Base-by-base conservation (phyloP, 2,888 invertebrate genomes). In the Tigriopus californicus region DNA sequence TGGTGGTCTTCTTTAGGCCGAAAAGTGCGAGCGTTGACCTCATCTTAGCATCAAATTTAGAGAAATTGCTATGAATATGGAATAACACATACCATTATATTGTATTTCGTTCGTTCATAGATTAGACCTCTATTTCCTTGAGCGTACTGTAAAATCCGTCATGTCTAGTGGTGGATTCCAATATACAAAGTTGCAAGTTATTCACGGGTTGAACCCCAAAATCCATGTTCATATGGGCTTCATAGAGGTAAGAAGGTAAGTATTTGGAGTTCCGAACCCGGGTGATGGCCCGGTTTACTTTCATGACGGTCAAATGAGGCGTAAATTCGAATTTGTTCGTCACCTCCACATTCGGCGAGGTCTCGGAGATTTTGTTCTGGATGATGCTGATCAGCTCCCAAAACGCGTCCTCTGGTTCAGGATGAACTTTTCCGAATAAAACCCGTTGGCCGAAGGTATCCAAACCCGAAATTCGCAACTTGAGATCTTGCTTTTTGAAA, bases 301-400 rank as follows among this genome's bases (percentile, higher is more conserved):
- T 73, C 64, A 72, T 65, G 12, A 73, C 59, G 10, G 72, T 73
- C 66, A 73, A 67, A 63, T 73, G 73, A 4, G 73, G 72, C 6
- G 70, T 68, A 62, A 68, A 72, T 13, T 70, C 70, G 65, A 69
- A 69, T 41, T 66, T 66, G 61, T 73, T 72, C n/a, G 69, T 65
- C 10, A 70, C 67, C 12, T 67, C 66, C 5, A 71, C 63, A 5
- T 47, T 49, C 2, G n/a, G 13, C 10, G 49, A 49, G 5, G 3
- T 69, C 70, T 15, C 64, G 64, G 41, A 66, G 64, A 13, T 61
- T 62, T 2, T 24, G 24, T 18, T 72, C 58, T 62, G 65, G 63
- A 12, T 66, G 61, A 60, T 67, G 67, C 13, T 73, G 52, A 33
- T 68, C 58, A 72, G 66, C 2, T 66, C 63, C 12, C 63, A 46